A percentile compares a stretch with the other conserved stretches of the same genome.
Evolutionary conservation across 2,797 vertebrate genomes (phyloP).

Genomic region (Pseudocheirus occidentalis): DNA sequence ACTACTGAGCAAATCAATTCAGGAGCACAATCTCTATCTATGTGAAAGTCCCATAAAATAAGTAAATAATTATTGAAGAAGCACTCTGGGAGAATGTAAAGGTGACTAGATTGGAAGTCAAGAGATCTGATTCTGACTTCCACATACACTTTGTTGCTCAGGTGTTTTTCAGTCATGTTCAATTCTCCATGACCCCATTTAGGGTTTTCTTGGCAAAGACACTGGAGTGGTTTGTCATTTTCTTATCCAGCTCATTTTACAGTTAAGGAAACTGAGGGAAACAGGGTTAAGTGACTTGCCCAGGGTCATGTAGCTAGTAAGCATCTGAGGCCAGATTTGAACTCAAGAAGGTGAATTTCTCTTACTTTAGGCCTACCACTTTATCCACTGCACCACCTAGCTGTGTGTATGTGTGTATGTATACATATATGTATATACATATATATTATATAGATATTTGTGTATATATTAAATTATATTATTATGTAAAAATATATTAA

Average conservation of each 20-base stretch:
- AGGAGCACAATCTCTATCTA: not conserved
- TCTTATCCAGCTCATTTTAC: too few species aligned
- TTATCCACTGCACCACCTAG: not conserved
- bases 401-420: not conserved
- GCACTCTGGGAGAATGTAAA: not conserved
- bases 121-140: not conserved
- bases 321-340: not conserved
- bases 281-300: too few species aligned
- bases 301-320: not conserved
- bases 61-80: not conserved
- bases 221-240: too few species aligned
- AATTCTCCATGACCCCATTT: too few species aligned
- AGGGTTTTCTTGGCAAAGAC: too few species aligned
- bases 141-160: not conserved
- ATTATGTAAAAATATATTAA: too few species aligned
- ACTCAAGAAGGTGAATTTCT: not conserved
- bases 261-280: too few species aligned
- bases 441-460: too few species aligned
- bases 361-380: not conserved
- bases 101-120: not conserved
- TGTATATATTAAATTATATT: too few species aligned
- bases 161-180: too few species aligned
- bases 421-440: too few species aligned
- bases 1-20: not conserved
- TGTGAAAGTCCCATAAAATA: not conserved